Base-by-base conservation (phyloP, 1,140 invertebrate genomes). In the Acyrthosiphon pisum region DNA sequence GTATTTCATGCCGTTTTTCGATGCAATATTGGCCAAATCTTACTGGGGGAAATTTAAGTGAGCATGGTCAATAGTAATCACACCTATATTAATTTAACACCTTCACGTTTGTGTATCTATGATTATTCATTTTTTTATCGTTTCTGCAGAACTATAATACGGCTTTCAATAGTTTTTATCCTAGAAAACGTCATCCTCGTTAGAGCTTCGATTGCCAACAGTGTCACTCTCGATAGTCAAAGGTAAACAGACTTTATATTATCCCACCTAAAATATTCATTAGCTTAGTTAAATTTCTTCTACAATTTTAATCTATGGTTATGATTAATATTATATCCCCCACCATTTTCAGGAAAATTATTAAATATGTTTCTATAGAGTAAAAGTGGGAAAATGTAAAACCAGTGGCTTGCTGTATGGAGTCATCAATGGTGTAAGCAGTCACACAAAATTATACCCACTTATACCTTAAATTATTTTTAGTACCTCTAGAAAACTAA, bases 21-120 rank as follows among this genome's bases (percentile, higher is more conserved):
- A 98, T 0, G 98, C 98, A 0, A 97, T 99, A 90, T 94, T 99
- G 20, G 98, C 98, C 0, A 98, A 99, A 95, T 97, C 97, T 60
- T 97, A 95, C 95, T 94, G 96, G 97, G n/a, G 96, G 97, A 22
- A 96, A 96, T 84, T 96, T 96, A 9, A 96, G 96, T 20, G 94
- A 96, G 26, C 6, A 81, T 26, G 2, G 0, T 68, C 9, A n/a
- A 53, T 11, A 60, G 30, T 30, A 14, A n/a, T 68, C 60, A 68
- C 30, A 6, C 18, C 30, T 68, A n/a, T 68, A 68, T 14, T 20
- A 53, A 53, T 68, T n/a, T 18, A n/a, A n/a, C 18, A 68, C 30
- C 11, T n/a, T 68, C 50, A 68, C 30, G 30, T 68, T n/a, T 68
- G 60, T 60, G 30, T 60, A 26, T 60, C 56, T 11, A 30, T n/a